phyloP scores from a whole-genome alignment of 2,113 vertebrate species.

The Opisthocomus hoazin region DNA sequence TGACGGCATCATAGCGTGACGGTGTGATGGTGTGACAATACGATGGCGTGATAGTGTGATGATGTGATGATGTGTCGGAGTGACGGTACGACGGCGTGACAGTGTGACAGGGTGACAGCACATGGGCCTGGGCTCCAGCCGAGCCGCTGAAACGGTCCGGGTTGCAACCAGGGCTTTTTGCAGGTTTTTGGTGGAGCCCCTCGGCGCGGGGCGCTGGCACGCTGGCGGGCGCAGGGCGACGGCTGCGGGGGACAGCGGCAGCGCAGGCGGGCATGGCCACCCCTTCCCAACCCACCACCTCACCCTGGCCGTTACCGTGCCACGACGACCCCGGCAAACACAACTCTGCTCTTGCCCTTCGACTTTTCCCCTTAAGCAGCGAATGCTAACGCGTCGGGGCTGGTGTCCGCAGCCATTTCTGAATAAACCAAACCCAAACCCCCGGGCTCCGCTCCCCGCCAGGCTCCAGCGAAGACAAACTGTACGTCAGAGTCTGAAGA shows the following conservation, averaged over 20 bases:
- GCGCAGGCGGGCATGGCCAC: not conserved
- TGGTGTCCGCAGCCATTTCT: not conserved
- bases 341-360: not conserved
- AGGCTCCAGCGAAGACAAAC: not conserved
- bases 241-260: not conserved
- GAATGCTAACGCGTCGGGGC: not conserved
- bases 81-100: not conserved
- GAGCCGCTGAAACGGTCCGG: not conserved
- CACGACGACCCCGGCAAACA: not conserved
- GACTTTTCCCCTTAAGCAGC: not conserved
- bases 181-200: not conserved
- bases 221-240: no score
- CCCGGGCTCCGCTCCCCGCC: not conserved
- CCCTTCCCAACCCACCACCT: not conserved
- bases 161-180: not conserved
- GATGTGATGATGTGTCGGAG: not conserved
- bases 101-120: not conserved
- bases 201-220: not conserved
- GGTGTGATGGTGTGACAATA: not conserved
- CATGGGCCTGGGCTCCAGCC: not conserved
- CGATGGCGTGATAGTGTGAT: not conserved
- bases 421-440: not conserved
- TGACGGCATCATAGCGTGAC: no score
- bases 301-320: fast-evolving
- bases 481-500: not conserved